These are phyloP conservation scores for Bombus affinis DNA, from an alignment of 1,140 invertebrate genomes.

Conservation along the genomic window DNA sequence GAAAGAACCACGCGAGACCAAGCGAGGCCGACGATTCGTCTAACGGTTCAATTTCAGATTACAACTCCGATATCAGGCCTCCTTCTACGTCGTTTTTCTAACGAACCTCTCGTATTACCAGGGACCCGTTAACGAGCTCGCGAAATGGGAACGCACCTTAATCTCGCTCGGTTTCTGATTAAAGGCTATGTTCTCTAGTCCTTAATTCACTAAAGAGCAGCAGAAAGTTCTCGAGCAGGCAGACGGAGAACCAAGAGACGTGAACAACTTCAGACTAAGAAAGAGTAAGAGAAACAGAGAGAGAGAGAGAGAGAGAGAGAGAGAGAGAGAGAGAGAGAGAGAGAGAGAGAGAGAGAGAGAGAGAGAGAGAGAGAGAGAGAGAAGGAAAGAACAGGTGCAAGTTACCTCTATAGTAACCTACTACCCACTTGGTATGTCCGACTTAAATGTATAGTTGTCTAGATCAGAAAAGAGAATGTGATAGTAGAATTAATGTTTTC, in stretches of 20 bases:
- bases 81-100: constrained; percentile 41
- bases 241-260: constrained; percentile 42
- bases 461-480: not conserved
- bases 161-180: constrained; percentile 55
- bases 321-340: not conserved
- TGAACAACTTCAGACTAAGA: constrained; percentile 10
- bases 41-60: constrained; percentile 49
- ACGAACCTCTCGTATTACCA: constrained; percentile 45
- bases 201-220: constrained; percentile 51
- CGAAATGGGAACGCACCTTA: constrained; percentile 56
- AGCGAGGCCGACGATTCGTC: constrained; percentile 14
- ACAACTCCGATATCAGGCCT: constrained; percentile 36
- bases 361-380: not conserved
- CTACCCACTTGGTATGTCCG: constrained; percentile 5
- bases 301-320: not conserved
- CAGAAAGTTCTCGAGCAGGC: constrained; percentile 39
- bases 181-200: constrained; percentile 52
- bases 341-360: not conserved
- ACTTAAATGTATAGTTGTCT: constrained; percentile 11
- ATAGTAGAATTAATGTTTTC: not conserved
- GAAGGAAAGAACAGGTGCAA: constrained; percentile 38
- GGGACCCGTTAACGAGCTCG: constrained; percentile 47
- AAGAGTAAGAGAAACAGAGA: not conserved
- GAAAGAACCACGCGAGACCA: no score
- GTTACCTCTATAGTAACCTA: constrained; percentile 26